These are phyloP conservation scores for Thalassarche chlororhynchos DNA, from an alignment of 2,113 vertebrate species.

Conservation along the genomic window DNA sequence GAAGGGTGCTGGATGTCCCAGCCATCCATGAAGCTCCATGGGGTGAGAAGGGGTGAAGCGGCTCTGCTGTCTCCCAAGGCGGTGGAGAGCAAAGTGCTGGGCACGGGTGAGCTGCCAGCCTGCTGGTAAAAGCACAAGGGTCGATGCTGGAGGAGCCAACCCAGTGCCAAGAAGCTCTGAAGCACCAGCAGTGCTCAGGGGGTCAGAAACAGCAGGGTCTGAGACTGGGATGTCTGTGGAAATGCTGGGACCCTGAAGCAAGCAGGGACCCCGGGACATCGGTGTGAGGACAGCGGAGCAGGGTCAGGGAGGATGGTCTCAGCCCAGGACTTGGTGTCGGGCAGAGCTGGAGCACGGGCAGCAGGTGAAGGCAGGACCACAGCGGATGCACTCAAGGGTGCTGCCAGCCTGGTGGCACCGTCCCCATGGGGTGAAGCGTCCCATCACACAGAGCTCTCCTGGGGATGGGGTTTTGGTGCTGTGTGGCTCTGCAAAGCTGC, in stretches of 20 bases:
- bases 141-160: not conserved
- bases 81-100: not conserved
- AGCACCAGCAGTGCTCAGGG: not conserved
- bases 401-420: not conserved
- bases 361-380: not conserved
- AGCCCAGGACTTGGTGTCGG: too few species aligned
- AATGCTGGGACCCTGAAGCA: not conserved
- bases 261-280: not conserved
- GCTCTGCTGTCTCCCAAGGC: not conserved
- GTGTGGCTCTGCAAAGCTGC: not conserved
- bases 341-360: not conserved
- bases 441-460: not conserved
- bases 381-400: not conserved
- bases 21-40: not conserved
- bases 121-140: not conserved
- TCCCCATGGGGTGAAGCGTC: not conserved
- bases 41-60: not conserved
- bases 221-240: not conserved
- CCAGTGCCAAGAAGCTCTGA: not conserved
- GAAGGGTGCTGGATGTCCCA: not conserved
- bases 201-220: not conserved
- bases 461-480: not conserved
- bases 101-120: rapidly evolving
- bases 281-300: not conserved
- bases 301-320: rapidly evolving